A percentile compares a stretch with the other conserved stretches of the same genome.
These are phyloP conservation scores for Archaeoteleia sp. DNA, from an alignment of 2,888 invertebrate species.

Conservation along the genomic window DNA sequence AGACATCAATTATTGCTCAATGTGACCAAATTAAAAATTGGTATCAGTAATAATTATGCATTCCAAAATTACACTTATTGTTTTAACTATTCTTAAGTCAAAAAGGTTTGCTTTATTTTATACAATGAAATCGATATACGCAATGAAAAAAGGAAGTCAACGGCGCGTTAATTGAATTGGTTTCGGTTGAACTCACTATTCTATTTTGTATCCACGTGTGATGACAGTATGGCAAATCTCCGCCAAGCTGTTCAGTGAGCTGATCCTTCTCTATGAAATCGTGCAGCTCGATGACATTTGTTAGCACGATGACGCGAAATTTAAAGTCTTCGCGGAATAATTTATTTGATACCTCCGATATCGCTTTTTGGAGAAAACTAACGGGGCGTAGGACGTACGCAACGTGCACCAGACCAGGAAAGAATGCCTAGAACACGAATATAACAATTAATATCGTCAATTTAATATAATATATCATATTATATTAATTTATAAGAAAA, in stretches of 20 bases:
- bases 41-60: no score
- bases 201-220: constrained; percentile 98
- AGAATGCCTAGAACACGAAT: constrained; percentile 84
- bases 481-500: constrained; percentile 1
- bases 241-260: constrained; percentile 92
- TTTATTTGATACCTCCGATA: constrained; percentile 95
- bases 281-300: constrained; percentile 88
- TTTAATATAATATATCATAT: neutral
- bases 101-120: no score
- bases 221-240: constrained; percentile 91
- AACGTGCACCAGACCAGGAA: constrained; percentile 93
- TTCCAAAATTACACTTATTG: no score
- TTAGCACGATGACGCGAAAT: constrained; percentile 92
- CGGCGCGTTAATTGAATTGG: no score
- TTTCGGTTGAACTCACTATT: constrained; percentile 82
- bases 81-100: no score
- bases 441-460: constrained; percentile 12
- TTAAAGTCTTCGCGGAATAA: constrained; percentile 94
- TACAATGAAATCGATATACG: no score
- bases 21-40: neutral
- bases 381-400: constrained; percentile 95
- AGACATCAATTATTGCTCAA: neutral
- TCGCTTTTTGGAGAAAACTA: constrained; percentile 96
- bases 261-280: constrained; percentile 89
- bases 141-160: no score